These are phyloP conservation scores for Acronicta alni DNA, from an alignment of 2,888 invertebrate genomes.

Conservation along the genomic window DNA sequence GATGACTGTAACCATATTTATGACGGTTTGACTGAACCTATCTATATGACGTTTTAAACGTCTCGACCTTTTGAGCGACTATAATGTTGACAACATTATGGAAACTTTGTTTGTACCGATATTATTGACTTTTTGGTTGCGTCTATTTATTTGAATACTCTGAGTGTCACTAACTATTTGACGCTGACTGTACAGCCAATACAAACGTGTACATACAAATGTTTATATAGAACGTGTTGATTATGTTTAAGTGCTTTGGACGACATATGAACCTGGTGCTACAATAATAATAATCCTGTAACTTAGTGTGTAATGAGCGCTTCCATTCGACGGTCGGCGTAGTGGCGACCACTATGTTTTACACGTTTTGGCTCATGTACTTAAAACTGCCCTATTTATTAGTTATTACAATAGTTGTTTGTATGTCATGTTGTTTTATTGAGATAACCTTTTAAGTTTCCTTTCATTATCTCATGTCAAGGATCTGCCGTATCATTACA, in stretches of 20 bases:
- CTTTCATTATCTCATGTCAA: too few species aligned
- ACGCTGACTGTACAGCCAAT: too few species aligned
- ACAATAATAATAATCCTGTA: slow-evolving; percentile 63
- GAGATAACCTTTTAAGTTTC: slow-evolving; percentile 15
- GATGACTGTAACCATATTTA: too few species aligned
- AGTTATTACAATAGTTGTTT: slow-evolving; percentile 80
- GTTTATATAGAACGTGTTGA: slow-evolving; percentile 68
- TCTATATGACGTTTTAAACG: too few species aligned
- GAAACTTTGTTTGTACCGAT: too few species aligned
- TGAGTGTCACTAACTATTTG: too few species aligned
- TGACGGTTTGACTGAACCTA: too few species aligned
- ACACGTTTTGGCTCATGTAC: slow-evolving; percentile 72
- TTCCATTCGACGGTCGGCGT: slow-evolving; percentile 48
- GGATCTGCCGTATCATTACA: too few species aligned
- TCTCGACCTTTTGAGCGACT: too few species aligned
- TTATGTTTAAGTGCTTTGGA: slow-evolving; percentile 66
- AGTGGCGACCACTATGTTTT: slow-evolving; percentile 28
- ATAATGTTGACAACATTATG: too few species aligned
- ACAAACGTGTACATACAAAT: slow-evolving; percentile 64
- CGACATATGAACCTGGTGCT: slow-evolving; percentile 80
- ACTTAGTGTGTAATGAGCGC: slow-evolving; percentile 54
- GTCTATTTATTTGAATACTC: too few species aligned
- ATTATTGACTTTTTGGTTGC: too few species aligned
- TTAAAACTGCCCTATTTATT: slow-evolving; percentile 79
- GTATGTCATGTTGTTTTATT: slow-evolving; percentile 61